These are phyloP conservation scores for Ondatra zibethicus DNA, from an alignment of 2,113 vertebrate genomes.

Conservation along the genomic window DNA sequence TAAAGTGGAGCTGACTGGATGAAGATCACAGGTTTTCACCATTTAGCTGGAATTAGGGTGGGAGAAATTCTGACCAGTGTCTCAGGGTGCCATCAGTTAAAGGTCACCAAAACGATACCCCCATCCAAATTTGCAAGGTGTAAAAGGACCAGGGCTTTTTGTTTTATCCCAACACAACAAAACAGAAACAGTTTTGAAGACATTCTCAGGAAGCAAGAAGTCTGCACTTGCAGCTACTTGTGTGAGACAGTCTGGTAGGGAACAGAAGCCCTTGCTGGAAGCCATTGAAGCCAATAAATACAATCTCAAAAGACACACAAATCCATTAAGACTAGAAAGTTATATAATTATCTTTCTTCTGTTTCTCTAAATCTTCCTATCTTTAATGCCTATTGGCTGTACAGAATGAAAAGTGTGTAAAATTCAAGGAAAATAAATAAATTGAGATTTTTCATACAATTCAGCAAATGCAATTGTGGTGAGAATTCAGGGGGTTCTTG, in stretches of 20 bases:
- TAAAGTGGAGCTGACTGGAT: neutral
- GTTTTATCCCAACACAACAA: neutral
- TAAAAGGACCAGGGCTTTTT: neutral
- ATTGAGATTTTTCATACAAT: neutral
- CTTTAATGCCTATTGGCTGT: neutral
- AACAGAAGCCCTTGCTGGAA: no score
- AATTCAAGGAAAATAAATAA: conserved; percentile 2
- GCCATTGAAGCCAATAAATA: neutral
- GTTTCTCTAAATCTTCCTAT: neutral
- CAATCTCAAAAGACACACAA: neutral
- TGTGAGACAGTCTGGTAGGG: neutral
- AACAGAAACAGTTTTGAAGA: neutral
- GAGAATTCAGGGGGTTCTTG: neutral
- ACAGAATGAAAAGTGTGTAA: neutral
- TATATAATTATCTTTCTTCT: neutral
- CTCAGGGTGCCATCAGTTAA: neutral
- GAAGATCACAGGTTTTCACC: no score
- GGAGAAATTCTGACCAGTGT: no score
- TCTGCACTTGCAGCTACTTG: no score
- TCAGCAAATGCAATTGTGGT: neutral
- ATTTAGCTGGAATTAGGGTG: neutral
- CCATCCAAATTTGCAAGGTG: fast-evolving
- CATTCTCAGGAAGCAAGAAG: neutral
- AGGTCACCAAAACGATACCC: neutral
- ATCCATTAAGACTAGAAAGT: neutral